Base-by-base conservation (phyloP, 1,140 invertebrate genomes). In the Phenacoccus solenopsis region DNA sequence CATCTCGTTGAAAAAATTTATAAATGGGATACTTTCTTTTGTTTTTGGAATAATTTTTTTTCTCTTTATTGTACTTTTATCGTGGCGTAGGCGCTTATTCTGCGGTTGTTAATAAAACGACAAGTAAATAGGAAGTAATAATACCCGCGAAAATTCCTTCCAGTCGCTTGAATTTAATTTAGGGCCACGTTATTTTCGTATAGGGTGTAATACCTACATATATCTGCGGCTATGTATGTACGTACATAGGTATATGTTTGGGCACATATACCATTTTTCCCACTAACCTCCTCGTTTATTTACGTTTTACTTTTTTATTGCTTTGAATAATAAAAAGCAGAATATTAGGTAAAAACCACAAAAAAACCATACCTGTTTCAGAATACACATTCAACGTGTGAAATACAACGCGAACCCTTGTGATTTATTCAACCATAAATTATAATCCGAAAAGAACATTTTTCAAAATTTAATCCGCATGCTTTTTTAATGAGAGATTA, bases 351-450 rank as follows among this genome's bases (percentile, higher is more conserved):
- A 49, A 49, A 49, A 49, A 49, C 38, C 38, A 16, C 38, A 16
- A n/a, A n/a, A n/a, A 16, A 49, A 49, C 38, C 38, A 49, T 49
- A 49, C 38, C 38, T 49, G 38, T 49, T 49, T 49, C 38, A 49
- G 16, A 49, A 49, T 49, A 49, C n/a, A n/a, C 38, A 49, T 49
- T 49, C 20, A 49, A 49, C 5, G 38, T 49, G 38, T 49, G 16
- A n/a, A 49, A 49, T 49, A 49, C 38, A 16, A 4, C 12, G 16
- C 20, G 20, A 49, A n/a, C 38, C 16, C 38, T 49, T 10, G 20
- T 49, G 38, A 49, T 49, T 49, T 49, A 49, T 49, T 49, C 38
- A 49, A 49, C 38, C 38, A n/a, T 49, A 49, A 49, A 49, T 49
- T 49, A 49, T 49, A 49, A 49, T 49, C 38, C 38, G 38, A 49